Conservation (phyloP, 2,113 vertebrate species). For the Romanogobio albipinnatus region DNA sequence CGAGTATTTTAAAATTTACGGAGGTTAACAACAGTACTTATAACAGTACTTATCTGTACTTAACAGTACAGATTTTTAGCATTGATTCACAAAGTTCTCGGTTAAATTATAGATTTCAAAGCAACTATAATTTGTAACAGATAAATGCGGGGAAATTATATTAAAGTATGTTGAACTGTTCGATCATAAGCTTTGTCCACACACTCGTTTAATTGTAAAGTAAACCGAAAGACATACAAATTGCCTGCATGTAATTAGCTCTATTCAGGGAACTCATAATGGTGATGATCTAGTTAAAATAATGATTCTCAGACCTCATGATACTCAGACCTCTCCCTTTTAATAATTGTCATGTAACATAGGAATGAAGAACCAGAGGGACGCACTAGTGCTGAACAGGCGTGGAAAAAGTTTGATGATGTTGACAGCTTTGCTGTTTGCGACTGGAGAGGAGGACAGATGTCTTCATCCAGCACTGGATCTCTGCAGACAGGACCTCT, state of each 20-base stretch:
- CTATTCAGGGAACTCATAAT: not conserved
- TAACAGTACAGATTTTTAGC: no score
- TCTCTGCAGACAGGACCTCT: slow-evolving; percentile 1
- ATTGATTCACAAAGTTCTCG: no score
- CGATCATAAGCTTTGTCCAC: no score
- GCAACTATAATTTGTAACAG: no score
- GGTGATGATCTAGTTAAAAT: not conserved
- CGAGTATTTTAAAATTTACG: no score
- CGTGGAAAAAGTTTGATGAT: not conserved
- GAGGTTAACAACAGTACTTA: no score
- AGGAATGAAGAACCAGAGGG: not conserved
- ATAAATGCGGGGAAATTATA: no score
- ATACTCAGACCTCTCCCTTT: not conserved
- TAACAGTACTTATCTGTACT: no score
- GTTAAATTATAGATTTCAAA: no score
- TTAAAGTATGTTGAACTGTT: not conserved
- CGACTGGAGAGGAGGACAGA: not conserved
- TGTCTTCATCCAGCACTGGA: not conserved
- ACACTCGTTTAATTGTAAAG: no score
- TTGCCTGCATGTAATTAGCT: not conserved
- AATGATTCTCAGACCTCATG: not conserved
- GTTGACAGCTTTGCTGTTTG: not conserved
- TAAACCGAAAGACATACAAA: not conserved
- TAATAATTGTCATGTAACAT: not conserved
- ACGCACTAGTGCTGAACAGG: not conserved